Evolutionary conservation across 2,888 invertebrate species (phyloP).

Genomic region (Nymphalis urticae): DNA sequence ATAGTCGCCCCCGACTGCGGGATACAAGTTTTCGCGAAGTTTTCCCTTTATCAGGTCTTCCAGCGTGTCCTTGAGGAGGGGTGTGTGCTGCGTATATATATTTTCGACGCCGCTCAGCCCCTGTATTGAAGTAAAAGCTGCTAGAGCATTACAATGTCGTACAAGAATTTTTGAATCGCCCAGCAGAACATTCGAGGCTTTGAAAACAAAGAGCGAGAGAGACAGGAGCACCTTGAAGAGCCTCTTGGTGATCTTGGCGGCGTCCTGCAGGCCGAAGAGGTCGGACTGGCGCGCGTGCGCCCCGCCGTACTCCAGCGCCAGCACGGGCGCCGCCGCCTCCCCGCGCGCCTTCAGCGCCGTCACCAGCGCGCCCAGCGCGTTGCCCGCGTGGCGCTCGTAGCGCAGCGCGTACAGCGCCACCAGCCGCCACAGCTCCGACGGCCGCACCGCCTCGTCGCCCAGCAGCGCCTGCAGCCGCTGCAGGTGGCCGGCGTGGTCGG

Average conservation of each 20-base stretch:
- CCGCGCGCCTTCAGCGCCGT: slow-evolving; percentile 91
- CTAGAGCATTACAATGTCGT: too few relatives aligned
- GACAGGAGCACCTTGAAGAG: slow-evolving; percentile 85
- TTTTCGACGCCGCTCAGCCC: slow-evolving; percentile 98
- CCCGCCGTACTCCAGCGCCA: slow-evolving; percentile 92
- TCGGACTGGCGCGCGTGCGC: slow-evolving; percentile 90
- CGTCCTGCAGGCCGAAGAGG: slow-evolving; percentile 91
- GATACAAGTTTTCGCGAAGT: slow-evolving; percentile 92
- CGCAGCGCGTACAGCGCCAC: slow-evolving; percentile 96
- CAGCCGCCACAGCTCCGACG: slow-evolving; percentile 91
- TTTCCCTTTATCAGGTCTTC: slow-evolving; percentile 95
- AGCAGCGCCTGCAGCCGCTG: slow-evolving; percentile 91
- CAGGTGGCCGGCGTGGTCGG: slow-evolving; percentile 89
- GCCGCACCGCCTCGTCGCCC: slow-evolving; percentile 85
- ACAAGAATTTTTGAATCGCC: too few relatives aligned
- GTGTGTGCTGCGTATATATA: slow-evolving; percentile 99
- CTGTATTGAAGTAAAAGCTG: slow-evolving; percentile 50
- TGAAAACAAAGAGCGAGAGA: too few relatives aligned
- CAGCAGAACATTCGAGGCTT: too few relatives aligned
- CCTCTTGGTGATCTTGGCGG: slow-evolving; percentile 94
- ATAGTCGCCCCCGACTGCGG: slow-evolving; percentile 87
- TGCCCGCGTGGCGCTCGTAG: slow-evolving; percentile 94
- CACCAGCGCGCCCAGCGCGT: slow-evolving; percentile 86
- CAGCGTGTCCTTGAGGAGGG: slow-evolving; percentile 92
- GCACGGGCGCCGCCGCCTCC: slow-evolving; percentile 85